phyloP scores from a whole-genome alignment of 2,888 invertebrate species.

The Caenorhabditis panamensis region DNA sequence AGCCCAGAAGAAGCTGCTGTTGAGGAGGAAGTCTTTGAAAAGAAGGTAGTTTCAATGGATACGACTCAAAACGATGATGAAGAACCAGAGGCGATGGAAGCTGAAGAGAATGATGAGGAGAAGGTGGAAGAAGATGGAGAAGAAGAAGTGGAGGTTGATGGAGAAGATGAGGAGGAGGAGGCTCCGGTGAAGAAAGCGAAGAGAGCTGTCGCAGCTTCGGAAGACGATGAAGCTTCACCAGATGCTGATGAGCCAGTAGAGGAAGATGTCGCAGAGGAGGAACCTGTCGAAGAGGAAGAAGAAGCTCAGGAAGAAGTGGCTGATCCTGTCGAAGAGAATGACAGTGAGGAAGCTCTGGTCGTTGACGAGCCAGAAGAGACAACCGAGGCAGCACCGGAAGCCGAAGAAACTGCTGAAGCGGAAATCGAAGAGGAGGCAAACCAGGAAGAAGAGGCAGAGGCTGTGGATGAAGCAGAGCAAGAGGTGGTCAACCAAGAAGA shows the following conservation, averaged over 20 bases:
- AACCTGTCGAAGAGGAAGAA: too few relatives aligned
- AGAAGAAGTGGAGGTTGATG: slow-evolving; percentile 13
- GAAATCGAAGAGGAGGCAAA: slow-evolving; percentile 6
- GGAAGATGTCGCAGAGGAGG: slow-evolving; percentile 14
- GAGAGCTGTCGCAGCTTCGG: slow-evolving; percentile 3
- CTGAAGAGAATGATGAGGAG: slow-evolving; percentile 7
- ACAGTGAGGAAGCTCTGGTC: neutral
- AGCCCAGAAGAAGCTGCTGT: neutral
- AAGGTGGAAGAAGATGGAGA: slow-evolving; percentile 7
- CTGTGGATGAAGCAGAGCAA: slow-evolving; percentile 25
- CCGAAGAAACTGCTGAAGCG: slow-evolving; percentile 1
- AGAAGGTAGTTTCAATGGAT: slow-evolving; percentile 54
- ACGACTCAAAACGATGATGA: slow-evolving; percentile 18
- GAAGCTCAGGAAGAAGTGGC: neutral
- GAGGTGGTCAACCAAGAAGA: neutral
- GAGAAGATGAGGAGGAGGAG: slow-evolving; percentile 32
- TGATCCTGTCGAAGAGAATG: neutral
- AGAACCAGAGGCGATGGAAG: neutral
- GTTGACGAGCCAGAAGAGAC: neutral
- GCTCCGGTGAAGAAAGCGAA: slow-evolving; percentile 32
- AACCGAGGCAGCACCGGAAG: slow-evolving; percentile 10
- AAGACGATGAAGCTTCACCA: slow-evolving; percentile 1
- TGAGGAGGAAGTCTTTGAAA: slow-evolving; percentile 49
- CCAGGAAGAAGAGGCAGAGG: slow-evolving; percentile 18
- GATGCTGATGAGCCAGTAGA: slow-evolving; percentile 3